Base-by-base conservation (phyloP, 2,113 vertebrate species). In the Cryptoleucopteryx plumbea region DNA sequence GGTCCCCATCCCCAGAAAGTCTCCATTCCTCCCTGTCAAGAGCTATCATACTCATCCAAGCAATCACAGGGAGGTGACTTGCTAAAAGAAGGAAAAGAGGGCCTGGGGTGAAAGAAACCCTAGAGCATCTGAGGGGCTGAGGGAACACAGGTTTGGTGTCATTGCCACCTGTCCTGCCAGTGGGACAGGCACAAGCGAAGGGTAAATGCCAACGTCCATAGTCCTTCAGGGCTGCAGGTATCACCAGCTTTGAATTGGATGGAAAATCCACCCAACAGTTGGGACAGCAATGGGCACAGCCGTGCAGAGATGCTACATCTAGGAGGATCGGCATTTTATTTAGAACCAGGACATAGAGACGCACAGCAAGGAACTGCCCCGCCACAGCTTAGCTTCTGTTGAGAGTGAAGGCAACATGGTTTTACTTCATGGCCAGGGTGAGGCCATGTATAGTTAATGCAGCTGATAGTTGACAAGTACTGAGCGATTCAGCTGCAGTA, bases 401-500 rank as follows among this genome's bases (percentile, higher is more conserved):
- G 48, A 56, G 36, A 43, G 10, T 56, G 63, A 70, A 68, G 75
- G 63, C 31, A 59, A 14, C 8, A 7, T 38, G 74, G n/a, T 55
- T 91, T 86, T 56, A 38, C 16, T 20, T 52, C 62, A 26, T 3
- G 17, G 71, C 19, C 42, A 59, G 22, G 19, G 32, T 0, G 0
- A 55, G 42, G 42, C 31, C 31, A 22, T 0, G 0, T 50, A 18
- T 6, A 61, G 65, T 62, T 48, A 55, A 19, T 36, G 23, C 1
- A 59, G n/a, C 7, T n/a, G 23, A 65, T 15, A 82, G 16, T 0
- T 88, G 59, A 43, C 36, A 73, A 73, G 31, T 38, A 29, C 19
- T 40, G 52, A 71, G 32, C 0, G 4, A 40, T 11, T 59, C 47
- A 78, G 61, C 59, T 82, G 36, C 45, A 73, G 68, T 17, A 34